phyloP scores from a whole-genome alignment of 2,888 invertebrate genomes.

The Stegana nigrithorax region DNA sequence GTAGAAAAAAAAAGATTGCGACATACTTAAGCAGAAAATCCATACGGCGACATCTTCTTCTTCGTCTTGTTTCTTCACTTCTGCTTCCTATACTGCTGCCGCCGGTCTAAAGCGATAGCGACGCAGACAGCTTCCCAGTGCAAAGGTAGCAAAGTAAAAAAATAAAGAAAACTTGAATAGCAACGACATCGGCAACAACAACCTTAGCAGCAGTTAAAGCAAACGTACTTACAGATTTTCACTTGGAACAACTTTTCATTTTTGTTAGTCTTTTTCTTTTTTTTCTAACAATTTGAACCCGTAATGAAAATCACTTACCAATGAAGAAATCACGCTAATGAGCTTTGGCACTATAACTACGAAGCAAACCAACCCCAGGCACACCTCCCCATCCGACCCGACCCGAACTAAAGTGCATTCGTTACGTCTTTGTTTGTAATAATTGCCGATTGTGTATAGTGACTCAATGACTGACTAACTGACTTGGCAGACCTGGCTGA shows the following conservation, averaged over 20 bases:
- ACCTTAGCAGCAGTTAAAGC: too few species aligned
- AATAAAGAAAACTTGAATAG: not conserved
- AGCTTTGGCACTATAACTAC: too few species aligned
- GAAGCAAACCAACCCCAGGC: too few species aligned
- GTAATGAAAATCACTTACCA: constrained; percentile 10
- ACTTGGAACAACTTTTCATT: too few species aligned
- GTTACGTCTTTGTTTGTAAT: too few species aligned
- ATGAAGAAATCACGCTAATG: constrained; percentile 17
- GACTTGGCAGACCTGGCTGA: too few species aligned
- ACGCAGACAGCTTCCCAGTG: not conserved
- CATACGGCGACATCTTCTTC: constrained; percentile 2
- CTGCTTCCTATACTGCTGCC: not conserved
- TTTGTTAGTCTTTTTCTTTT: not conserved
- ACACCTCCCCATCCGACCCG: too few species aligned
- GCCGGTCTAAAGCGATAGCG: not conserved
- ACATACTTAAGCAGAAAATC: constrained; percentile 15
- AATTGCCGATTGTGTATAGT: too few species aligned
- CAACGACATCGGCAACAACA: not conserved
- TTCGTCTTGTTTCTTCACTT: not conserved
- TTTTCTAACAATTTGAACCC: not conserved
- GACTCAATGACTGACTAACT: too few species aligned
- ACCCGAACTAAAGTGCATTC: too few species aligned
- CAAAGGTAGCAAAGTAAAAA: not conserved
- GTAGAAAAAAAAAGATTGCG: constrained; percentile 1
- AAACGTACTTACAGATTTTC: too few species aligned